phyloP scores from a whole-genome alignment of 2,888 invertebrate species.

The Drosophila testacea region DNA sequence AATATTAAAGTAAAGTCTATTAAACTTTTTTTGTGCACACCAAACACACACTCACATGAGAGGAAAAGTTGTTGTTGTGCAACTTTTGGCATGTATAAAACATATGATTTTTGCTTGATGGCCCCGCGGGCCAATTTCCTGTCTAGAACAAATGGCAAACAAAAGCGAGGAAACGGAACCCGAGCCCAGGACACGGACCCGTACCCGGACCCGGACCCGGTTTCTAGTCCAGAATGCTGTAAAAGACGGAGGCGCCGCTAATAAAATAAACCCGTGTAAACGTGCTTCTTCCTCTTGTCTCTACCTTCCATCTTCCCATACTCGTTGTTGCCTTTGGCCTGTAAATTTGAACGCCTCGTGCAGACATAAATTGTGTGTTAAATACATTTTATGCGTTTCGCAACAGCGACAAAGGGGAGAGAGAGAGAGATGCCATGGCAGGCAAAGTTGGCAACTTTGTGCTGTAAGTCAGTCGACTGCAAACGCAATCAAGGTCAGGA shows the following conservation, averaged over 20 bases:
- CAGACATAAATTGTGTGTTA: conserved; percentile 81
- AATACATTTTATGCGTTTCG: conserved; percentile 80
- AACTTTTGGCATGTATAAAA: conserved; percentile 73
- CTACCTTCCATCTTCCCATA: no score
- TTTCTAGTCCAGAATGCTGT: conserved; percentile 35
- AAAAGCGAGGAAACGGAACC: conserved; percentile 14
- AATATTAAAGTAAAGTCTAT: conserved; percentile 75
- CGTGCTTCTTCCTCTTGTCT: conserved; percentile 29
- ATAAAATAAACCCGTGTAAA: conserved; percentile 76
- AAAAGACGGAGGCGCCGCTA: conserved; percentile 52
- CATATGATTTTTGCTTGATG: conserved; percentile 79
- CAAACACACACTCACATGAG: not conserved
- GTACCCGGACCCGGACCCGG: conserved; percentile 2
- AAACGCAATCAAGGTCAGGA: conserved; percentile 74
- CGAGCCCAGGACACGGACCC: conserved; percentile 8
- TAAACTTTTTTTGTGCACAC: conserved; percentile 57
- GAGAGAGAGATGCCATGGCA: no score
- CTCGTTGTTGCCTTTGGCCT: conserved; percentile 53
- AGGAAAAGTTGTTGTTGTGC: conserved; percentile 31
- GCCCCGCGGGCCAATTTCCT: conserved; percentile 78
- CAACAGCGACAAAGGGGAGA: conserved; percentile 5
- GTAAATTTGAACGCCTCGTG: conserved; percentile 77
- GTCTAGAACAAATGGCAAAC: conserved; percentile 71
- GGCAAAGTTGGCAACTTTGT: conserved; percentile 19
- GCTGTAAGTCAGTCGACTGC: conserved; percentile 67